These are phyloP conservation scores for Neostethus bicornis DNA, from an alignment of 2,797 vertebrate species.

Conservation along the genomic window DNA sequence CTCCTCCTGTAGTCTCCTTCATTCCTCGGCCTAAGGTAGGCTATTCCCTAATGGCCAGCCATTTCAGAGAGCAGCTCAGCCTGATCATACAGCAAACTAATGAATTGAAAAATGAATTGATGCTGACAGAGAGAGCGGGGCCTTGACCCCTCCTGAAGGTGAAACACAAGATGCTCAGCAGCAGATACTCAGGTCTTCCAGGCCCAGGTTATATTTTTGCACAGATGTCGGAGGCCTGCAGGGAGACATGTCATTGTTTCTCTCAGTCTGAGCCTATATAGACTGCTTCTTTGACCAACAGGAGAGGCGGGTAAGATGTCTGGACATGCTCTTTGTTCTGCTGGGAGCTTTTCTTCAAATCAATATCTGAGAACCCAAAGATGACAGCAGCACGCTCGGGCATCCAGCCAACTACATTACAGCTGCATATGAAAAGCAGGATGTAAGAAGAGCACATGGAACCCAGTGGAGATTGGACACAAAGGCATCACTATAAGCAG, in stretches of 20 bases:
- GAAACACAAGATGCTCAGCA: constrained; percentile 75
- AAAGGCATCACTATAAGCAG: constrained; percentile 62
- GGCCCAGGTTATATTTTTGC: constrained; percentile 81
- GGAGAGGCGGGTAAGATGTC: constrained; percentile 68
- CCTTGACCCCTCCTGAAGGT: constrained; percentile 81
- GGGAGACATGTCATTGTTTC: constrained; percentile 70
- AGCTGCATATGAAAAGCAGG: constrained; percentile 70
- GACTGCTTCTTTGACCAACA: constrained; percentile 64
- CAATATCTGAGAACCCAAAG: constrained; percentile 74
- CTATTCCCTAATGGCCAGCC: constrained; percentile 79
- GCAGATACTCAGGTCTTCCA: constrained; percentile 76
- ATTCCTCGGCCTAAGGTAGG: constrained; percentile 71
- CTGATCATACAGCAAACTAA: constrained; percentile 83
- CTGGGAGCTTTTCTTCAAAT: constrained; percentile 69
- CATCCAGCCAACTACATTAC: constrained; percentile 75
- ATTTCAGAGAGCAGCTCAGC: constrained; percentile 79
- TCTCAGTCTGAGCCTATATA: constrained; percentile 60
- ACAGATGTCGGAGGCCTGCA: constrained; percentile 80
- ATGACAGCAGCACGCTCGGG: constrained; percentile 69
- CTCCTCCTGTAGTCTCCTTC: constrained; percentile 72
- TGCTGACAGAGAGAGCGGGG: constrained; percentile 76
- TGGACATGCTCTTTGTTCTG: constrained; percentile 78
- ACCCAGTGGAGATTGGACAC: constrained; percentile 71
- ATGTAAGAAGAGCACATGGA: constrained; percentile 73
- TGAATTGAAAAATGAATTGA: constrained; percentile 85